Evolutionary conservation across 1,140 invertebrate species (phyloP), one percentile per base, ranked within the genome.

Genomic region (Thrips palmi): DNA sequence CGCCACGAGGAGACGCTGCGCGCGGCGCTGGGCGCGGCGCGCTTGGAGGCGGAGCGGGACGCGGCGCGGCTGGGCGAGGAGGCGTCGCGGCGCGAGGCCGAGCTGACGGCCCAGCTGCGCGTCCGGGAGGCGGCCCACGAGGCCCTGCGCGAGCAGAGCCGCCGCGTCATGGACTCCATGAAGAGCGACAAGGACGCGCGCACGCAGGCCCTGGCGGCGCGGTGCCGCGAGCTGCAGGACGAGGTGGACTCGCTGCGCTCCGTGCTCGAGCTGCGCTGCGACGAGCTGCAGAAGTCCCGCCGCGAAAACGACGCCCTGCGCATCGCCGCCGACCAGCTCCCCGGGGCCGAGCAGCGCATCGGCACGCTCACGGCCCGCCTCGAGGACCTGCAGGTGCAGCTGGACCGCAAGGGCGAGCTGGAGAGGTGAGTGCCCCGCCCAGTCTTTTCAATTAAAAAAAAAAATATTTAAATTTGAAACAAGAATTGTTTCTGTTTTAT

Each of bases 171-270:
- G 44, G 50, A 17, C 29, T 53, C 14, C 12, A 52, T 24, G 46
- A 45, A 23, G 40, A 48, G 21, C 25, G 50, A 41, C 48, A 57
- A 34, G 53, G 60, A 45, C 42, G 50, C 40, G 41, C 57, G 39
- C 39, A 51, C 32, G 38, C 42, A 45, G 52, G 56, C 28, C 51
- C 1, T 52, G 55, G 15, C 40, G 53, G 11, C 49, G 55, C 11
- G 49, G 37, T 40, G 51, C 2, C 55, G 58, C 1, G 57, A 62
- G 2, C 45, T 74, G 14, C 51, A 62, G 28, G 66, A 66, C 15
- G 71, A 85, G 56, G 74, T 78, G 0, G 71, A 78, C 37, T 83
- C 78, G 1, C 52, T 83, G 32, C 64, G 77, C 28, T 70, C 71
- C 15, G 80, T 84, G 0, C 59, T 85, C 4, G 80, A 83, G 34